Percentiles rank a stretch among this genome's conserved stretches.
Conservation (phyloP, 2,888 invertebrate species). For the Aporophyla lueneburgensis region DNA sequence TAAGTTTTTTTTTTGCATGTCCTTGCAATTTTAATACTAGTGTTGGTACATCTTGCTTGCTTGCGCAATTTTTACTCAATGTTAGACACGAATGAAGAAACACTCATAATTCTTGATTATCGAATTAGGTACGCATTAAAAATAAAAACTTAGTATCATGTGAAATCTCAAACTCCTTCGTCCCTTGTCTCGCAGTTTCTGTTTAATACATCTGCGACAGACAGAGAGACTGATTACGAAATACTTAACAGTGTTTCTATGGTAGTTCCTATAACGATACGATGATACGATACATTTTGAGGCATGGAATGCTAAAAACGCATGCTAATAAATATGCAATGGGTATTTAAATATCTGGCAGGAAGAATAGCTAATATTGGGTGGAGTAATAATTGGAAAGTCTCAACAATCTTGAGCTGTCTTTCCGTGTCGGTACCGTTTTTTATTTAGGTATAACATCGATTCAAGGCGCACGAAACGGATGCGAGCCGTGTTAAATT, state of each 20-base stretch:
- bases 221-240: background rate
- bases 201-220: background rate
- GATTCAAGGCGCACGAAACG: constrained; percentile 26
- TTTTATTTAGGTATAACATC: constrained; percentile 17
- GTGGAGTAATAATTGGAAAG: constrained; percentile 10
- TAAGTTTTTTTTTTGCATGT: background rate
- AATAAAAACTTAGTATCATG: background rate
- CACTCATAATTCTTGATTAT: background rate
- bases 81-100: constrained; percentile 5
- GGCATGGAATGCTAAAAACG: background rate
- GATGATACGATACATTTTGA: background rate
- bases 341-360: background rate
- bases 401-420: constrained; percentile 5
- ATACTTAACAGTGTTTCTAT: no score
- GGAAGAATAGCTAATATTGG: background rate
- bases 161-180: background rate
- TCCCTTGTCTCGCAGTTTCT: background rate
- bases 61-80: constrained; percentile 15
- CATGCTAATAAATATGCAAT: background rate
- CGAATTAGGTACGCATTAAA: constrained; percentile 10
- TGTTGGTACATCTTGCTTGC: background rate
- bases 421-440: constrained; percentile 7
- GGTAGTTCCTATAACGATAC: no score
- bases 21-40: constrained; percentile 3
- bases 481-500: constrained; percentile 16